Evolutionary conservation across 2,888 invertebrate species (phyloP).

Genomic region (Andrena camellia): DNA sequence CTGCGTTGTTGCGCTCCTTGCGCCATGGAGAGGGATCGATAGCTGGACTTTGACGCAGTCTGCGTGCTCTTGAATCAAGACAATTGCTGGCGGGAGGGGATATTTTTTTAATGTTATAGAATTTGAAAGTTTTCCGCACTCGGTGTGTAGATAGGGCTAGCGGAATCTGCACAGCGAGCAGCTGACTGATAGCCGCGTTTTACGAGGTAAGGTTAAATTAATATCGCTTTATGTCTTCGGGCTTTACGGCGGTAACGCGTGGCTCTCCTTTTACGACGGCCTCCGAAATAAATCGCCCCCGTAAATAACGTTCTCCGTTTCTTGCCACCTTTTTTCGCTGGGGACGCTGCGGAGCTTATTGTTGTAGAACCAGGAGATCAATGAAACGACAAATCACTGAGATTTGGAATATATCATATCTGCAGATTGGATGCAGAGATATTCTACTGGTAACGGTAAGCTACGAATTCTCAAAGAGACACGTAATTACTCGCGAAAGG

Average conservation of each 20-base stretch:
- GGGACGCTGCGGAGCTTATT: too few relatives aligned
- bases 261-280: conserved; percentile 18
- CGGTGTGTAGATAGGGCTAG: too few relatives aligned
- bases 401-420: too few relatives aligned
- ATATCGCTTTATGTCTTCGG: conserved; percentile 16
- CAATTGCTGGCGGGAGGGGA: not conserved
- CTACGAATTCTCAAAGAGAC: too few relatives aligned
- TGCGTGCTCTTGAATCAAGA: not conserved
- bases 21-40: conserved; percentile 1
- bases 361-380: too few relatives aligned
- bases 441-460: too few relatives aligned
- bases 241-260: conserved; percentile 22
- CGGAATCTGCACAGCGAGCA: not conserved
- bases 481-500: too few relatives aligned
- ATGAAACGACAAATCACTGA: too few relatives aligned
- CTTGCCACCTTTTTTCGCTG: not conserved
- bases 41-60: conserved; percentile 15
- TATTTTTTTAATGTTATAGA: too few relatives aligned
- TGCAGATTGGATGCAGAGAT: too few relatives aligned
- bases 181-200: conserved; percentile 9
- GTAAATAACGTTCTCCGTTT: conserved; percentile 9
- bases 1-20: not conserved
- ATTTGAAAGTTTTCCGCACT: too few relatives aligned
- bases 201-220: conserved; percentile 41
- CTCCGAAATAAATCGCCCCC: conserved; percentile 23